Percentiles rank a stretch among this genome's conserved stretches.
Conservation (phyloP, 2,888 invertebrate genomes). For the Pediacus dermestoides region DNA sequence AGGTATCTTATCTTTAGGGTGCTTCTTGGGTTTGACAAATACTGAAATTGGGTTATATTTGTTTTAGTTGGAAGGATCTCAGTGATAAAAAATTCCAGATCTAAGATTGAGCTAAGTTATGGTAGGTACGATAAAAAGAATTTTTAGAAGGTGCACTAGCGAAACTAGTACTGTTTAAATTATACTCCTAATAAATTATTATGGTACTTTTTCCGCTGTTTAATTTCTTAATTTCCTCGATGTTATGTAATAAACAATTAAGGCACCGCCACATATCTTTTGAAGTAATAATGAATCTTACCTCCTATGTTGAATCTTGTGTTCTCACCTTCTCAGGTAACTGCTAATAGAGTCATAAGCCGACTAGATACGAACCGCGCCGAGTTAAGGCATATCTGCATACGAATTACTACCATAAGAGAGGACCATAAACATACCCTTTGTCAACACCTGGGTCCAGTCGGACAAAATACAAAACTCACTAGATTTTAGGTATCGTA, state of each 20-base stretch:
- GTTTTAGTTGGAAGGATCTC: no score
- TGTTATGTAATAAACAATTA: constrained; percentile 23
- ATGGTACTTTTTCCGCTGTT: no score
- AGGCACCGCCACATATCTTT: constrained; percentile 24
- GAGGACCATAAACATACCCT: constrained; percentile 44
- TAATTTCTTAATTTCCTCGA: no score
- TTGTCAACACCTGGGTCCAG: constrained; percentile 45
- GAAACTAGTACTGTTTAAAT: no score
- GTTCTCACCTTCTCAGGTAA: constrained; percentile 36
- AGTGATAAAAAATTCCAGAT: no score
- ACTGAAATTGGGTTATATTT: no score
- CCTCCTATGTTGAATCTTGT: constrained; percentile 33
- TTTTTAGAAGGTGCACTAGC: no score
- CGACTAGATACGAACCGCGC: constrained; percentile 18
- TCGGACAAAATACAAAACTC: constrained; percentile 33
- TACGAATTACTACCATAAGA: constrained; percentile 42
- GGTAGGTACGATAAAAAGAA: no score
- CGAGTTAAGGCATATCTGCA: constrained; percentile 36
- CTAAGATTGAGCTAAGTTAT: no score
- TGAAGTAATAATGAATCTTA: constrained; percentile 30
- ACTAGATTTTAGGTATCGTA: constrained; percentile 41
- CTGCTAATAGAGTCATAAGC: constrained; percentile 42
- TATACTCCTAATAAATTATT: no score
- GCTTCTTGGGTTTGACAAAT: no score
- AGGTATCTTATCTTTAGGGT: no score